phyloP scores from a whole-genome alignment of 37 sponge, comb jelly and placozoan genomes.

The Haliclona indistincta region DNA sequence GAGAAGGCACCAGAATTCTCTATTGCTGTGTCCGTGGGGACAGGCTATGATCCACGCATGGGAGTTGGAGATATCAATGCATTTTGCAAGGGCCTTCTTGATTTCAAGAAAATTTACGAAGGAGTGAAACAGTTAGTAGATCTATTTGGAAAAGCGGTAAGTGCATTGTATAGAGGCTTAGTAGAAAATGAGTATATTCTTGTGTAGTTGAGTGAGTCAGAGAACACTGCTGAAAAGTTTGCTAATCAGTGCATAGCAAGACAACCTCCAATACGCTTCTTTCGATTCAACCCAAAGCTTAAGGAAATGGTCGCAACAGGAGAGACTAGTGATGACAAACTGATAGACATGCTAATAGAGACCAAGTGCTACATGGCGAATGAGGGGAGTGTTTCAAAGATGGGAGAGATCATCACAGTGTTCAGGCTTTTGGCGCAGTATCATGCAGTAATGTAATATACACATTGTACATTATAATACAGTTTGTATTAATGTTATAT shows the following conservation, averaged over 20 bases:
- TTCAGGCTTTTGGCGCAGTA: no score
- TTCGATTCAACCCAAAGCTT: slow-evolving; percentile 46
- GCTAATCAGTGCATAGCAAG: slow-evolving; percentile 40
- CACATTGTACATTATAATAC: no score
- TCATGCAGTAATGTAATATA: no score
- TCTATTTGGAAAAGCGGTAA: background rate
- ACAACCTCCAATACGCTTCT: slow-evolving; percentile 40
- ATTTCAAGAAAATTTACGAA: no score
- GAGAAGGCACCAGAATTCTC: slow-evolving; percentile 22
- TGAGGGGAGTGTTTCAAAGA: no score
- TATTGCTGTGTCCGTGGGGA: slow-evolving; percentile 40
- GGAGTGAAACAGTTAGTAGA: background rate
- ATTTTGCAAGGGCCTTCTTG: no score
- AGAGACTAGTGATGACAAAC: slow-evolving; percentile 41
- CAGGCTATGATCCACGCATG: slow-evolving; percentile 23
- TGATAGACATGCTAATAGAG: slow-evolving; percentile 36
- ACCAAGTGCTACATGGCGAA: slow-evolving; percentile 4
- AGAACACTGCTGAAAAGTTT: slow-evolving; percentile 24
- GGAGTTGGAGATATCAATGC: background rate
- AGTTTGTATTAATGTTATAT: no score
- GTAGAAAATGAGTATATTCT: no score
- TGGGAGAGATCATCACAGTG: no score
- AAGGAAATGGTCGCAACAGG: slow-evolving; percentile 11
- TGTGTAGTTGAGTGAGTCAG: slow-evolving; percentile 38
- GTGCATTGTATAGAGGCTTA: no score